phyloP scores from a whole-genome alignment of 2,888 invertebrate genomes.

The Choreutis nemorana region DNA sequence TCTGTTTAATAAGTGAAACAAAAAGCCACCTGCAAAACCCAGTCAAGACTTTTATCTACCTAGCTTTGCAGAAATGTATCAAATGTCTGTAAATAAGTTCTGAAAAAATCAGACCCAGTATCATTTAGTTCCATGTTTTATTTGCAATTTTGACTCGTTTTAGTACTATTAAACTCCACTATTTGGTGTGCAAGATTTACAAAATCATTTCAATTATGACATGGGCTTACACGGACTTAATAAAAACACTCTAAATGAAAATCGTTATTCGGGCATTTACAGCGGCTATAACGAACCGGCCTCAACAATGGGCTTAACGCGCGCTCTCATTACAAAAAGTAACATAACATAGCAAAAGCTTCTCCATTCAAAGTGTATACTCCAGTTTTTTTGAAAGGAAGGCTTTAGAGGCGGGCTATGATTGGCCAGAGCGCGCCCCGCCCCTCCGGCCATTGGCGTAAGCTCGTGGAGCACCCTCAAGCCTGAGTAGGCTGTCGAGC shows the following conservation, averaged over 20 bases:
- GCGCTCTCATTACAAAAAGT: slow-evolving; percentile 66
- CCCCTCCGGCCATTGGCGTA: slow-evolving; percentile 50
- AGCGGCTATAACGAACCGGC: slow-evolving; percentile 61
- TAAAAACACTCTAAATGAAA: slow-evolving; percentile 64
- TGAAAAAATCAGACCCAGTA: too few relatives aligned
- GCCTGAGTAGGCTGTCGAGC: slow-evolving; percentile 63
- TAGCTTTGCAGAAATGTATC: too few relatives aligned
- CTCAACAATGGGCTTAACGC: slow-evolving; percentile 66
- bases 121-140: too few relatives aligned
- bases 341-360: slow-evolving; percentile 66
- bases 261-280: slow-evolving; percentile 60
- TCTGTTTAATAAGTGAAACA: too few relatives aligned
- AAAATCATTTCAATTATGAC: too few relatives aligned
- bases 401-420: slow-evolving; percentile 26
- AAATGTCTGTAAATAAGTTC: too few relatives aligned
- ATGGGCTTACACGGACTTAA: slow-evolving; percentile 54
- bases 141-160: neutral
- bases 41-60: too few relatives aligned
- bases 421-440: slow-evolving; percentile 49
- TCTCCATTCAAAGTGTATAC: slow-evolving; percentile 63
- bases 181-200: too few relatives aligned
- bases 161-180: neutral
- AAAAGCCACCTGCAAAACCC: too few relatives aligned
- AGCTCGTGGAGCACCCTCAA: slow-evolving; percentile 57
- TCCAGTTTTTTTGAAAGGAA: slow-evolving; percentile 57